These are phyloP conservation scores for Phoxinus dragarum DNA, from an alignment of 2,797 vertebrate genomes.

Conservation along the genomic window DNA sequence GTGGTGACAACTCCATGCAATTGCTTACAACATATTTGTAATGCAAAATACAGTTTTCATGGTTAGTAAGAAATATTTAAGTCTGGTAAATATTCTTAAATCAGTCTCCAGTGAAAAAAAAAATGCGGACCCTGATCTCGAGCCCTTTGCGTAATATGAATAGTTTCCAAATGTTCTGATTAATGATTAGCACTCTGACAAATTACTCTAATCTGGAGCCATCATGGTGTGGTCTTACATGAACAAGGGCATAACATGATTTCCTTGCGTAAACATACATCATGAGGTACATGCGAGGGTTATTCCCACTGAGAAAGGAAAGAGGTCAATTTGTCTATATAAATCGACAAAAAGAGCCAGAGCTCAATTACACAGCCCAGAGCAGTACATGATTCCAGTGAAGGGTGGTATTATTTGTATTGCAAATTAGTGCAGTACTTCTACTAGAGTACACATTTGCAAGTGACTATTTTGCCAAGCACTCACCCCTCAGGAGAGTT, in stretches of 20 bases:
- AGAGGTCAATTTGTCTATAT: slow-evolving; percentile 40
- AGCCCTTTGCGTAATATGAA: background rate
- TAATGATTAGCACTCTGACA: background rate
- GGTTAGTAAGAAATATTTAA: background rate
- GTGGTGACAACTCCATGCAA: background rate
- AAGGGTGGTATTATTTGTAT: slow-evolving; percentile 47
- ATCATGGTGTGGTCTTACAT: background rate
- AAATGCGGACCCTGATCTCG: background rate
- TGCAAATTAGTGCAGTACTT: slow-evolving; percentile 47
- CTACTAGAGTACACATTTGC: slow-evolving; percentile 25
- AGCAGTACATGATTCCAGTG: slow-evolving; percentile 35
- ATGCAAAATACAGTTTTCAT: background rate
- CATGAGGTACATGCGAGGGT: background rate
- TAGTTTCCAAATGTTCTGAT: background rate
- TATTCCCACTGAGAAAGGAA: slow-evolving; percentile 18
- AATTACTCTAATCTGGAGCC: background rate
- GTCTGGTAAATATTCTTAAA: background rate
- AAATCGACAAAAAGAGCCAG: slow-evolving; percentile 21
- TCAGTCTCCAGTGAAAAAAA: background rate
- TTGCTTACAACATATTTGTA: background rate
- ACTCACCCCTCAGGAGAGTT: slow-evolving; percentile 61
- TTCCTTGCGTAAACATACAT: slow-evolving; percentile 36
- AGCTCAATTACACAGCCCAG: slow-evolving; percentile 45
- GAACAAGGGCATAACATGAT: background rate
- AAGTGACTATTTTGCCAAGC: slow-evolving; percentile 7